These are phyloP conservation scores for Cebus imitator DNA, from an alignment of 2,113 vertebrate species.

Conservation along the genomic window DNA sequence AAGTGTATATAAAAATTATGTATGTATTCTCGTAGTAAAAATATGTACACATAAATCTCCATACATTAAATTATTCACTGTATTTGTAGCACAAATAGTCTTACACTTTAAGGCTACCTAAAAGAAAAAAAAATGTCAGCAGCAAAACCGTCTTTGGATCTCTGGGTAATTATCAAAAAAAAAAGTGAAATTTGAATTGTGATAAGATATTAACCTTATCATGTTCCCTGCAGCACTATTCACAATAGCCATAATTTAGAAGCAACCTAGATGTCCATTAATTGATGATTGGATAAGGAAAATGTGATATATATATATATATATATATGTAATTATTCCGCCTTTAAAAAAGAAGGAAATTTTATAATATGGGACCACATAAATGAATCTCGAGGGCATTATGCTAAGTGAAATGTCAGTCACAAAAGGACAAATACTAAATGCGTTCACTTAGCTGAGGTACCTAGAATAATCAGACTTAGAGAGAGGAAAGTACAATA, in stretches of 20 bases:
- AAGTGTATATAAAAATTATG: not conserved
- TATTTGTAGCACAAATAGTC: not conserved
- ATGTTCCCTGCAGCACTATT: not conserved
- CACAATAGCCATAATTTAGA: not conserved
- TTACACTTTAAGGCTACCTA: not conserved
- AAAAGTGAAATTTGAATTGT: not conserved
- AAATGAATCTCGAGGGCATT: too few species aligned
- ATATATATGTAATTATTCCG: not conserved
- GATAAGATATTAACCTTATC: not conserved
- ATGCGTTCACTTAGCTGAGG: not conserved
- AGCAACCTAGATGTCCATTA: not conserved
- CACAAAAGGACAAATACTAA: not conserved
- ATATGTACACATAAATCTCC: not conserved
- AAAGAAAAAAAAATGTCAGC: not conserved
- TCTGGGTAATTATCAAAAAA: not conserved
- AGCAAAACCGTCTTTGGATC: not conserved
- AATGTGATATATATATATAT: not conserved
- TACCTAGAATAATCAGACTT: not conserved
- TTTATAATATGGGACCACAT: not conserved
- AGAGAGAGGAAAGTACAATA: not conserved
- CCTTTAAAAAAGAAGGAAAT: not conserved
- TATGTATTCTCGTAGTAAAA: not conserved
- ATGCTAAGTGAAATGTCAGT: not conserved
- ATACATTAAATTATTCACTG: not conserved
- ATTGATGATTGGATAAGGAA: not conserved